Conservation (phyloP, 2,888 invertebrate species). For the Diogma glabrata region DNA sequence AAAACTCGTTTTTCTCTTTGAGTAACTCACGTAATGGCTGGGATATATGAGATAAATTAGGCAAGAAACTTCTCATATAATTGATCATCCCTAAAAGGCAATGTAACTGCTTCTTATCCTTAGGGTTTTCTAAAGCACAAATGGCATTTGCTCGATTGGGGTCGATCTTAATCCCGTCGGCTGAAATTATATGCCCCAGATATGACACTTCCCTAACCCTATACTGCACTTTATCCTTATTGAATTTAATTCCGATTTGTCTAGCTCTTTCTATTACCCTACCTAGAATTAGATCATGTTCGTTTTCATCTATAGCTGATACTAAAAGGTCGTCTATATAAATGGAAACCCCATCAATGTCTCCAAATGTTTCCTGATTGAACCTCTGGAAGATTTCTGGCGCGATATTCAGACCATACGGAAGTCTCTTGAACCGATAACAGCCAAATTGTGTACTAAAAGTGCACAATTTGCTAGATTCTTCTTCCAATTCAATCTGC, state of each 20-base stretch:
- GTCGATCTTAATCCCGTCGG: conserved; percentile 1
- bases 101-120: conserved; percentile 11
- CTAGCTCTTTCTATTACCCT: no score
- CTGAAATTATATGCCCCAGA: conserved; percentile 14
- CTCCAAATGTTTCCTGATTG: conserved; percentile 17
- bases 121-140: conserved; percentile 4
- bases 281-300: no score
- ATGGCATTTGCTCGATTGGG: conserved; percentile 8
- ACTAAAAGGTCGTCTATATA: conserved; percentile 11
- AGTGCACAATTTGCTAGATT: conserved; percentile 20
- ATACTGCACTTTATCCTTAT: conserved; percentile 15
- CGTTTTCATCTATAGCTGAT: background rate
- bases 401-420: conserved; percentile 6
- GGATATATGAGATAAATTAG: conserved; percentile 15
- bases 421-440: background rate
- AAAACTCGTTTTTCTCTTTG: conserved; percentile 14
- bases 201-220: conserved; percentile 12
- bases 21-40: conserved; percentile 15
- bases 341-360: conserved; percentile 14
- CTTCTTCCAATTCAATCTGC: conserved; percentile 15
- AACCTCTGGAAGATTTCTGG: conserved; percentile 17
- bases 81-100: conserved; percentile 16
- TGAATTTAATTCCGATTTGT: conserved; percentile 8
- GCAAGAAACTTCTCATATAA: conserved; percentile 14
- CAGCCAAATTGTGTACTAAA: conserved; percentile 20